Base-by-base conservation (phyloP, 1,140 invertebrate genomes). In the Drosophila persimilis region DNA sequence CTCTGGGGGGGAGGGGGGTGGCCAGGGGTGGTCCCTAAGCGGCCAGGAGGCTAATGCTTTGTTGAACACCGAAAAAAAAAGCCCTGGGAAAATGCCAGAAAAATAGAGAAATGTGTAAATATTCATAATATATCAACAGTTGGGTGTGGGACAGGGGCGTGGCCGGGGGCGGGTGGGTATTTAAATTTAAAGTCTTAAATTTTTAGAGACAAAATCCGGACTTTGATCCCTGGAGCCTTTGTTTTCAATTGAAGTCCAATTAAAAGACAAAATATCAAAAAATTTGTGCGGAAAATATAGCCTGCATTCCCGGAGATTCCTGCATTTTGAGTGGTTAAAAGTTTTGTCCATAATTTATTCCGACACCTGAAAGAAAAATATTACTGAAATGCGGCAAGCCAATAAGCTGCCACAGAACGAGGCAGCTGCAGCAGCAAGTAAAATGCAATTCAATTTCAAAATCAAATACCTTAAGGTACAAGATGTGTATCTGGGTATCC, bases 371-470 rank as follows among this genome's bases (percentile, higher is more conserved):
- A 69, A 44, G 11, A 43, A 44, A 48, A 48, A 56, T 43, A 55
- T 54, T 62, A 50, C 9, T 45, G 26, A 55, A 69, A 57, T 70
- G 47, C 65, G 22, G 66, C 63, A 50, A 57, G 64, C 51, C 66
- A 70, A 70, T 69, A 69, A 57, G 66, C 64, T 70, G 64, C 15
- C 66, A 20, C 29, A 29, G 29, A 29, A 6, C 29, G 29, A 29
- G 9, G 31, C 29, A 31, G 29, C 29, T 62, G 60, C 56, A 56
- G 70, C 64, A 43, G 55, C 52, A 74, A 74, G 69, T 81, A 83
- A 77, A 83, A 83, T 83, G 79, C 79, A 83, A 83, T 83, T 83
- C 79, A 83, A 83, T 83, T 83, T 83, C 17, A 44, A 71, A 63
- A 74, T 71, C 57, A 66, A 76, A 74, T 62, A 62, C 53, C 48